phyloP scores from a whole-genome alignment of 2,797 vertebrate genomes.

The Aselliscus stoliczkanus region DNA sequence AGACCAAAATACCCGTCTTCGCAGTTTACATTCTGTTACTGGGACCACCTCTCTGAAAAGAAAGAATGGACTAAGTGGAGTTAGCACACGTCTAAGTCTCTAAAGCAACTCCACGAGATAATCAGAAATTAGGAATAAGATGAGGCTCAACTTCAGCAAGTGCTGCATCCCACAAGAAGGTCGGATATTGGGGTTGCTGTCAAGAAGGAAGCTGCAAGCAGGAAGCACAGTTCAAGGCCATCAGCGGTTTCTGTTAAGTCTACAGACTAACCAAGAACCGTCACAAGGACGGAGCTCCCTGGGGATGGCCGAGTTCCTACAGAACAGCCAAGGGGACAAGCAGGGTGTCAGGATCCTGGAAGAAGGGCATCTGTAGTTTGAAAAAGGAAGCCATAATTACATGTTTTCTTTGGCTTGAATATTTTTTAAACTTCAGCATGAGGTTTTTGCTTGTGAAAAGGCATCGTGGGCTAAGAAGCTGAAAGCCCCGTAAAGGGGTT shows the following conservation, averaged over 20 bases:
- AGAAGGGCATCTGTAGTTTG: background rate
- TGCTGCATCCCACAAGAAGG: rapidly evolving
- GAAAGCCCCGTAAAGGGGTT: background rate
- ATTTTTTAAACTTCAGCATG: background rate
- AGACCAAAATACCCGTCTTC: background rate
- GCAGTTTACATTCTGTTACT: rapidly evolving
- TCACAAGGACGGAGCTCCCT: background rate
- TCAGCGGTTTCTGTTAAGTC: background rate
- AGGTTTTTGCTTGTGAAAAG: background rate
- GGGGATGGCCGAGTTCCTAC: background rate
- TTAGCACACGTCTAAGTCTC: background rate
- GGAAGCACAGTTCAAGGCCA: background rate
- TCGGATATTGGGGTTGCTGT: rapidly evolving
- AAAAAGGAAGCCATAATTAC: background rate
- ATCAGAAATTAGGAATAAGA: background rate
- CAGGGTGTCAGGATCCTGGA: background rate
- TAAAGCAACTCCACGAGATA: background rate
- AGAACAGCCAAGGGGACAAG: background rate
- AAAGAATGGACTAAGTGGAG: background rate
- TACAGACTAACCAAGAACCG: background rate
- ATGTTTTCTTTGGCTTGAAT: background rate
- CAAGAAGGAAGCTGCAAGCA: background rate
- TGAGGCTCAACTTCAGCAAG: too few relatives aligned
- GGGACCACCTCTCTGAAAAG: background rate
- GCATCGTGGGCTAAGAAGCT: background rate